Percentiles rank a stretch among this genome's conserved stretches.
phyloP scores from a whole-genome alignment of 2,888 invertebrate species.

The Formica aserva region DNA sequence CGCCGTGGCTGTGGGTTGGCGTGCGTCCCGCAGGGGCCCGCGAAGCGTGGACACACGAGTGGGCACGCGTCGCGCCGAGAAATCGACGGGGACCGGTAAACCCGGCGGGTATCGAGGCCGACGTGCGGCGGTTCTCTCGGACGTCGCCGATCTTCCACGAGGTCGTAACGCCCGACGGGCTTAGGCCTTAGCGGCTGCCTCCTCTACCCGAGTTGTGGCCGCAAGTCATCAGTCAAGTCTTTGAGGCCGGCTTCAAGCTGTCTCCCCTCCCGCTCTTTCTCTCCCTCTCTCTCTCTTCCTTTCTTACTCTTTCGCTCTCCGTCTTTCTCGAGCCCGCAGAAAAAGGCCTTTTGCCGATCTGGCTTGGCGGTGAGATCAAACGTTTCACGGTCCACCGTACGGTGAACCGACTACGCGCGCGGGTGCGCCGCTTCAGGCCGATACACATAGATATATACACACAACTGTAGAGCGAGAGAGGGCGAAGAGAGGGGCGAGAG shows the following conservation, averaged over 20 bases:
- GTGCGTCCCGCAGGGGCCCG: slow-evolving; percentile 58
- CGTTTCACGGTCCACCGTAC: slow-evolving; percentile 73
- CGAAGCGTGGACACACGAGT: slow-evolving; percentile 79
- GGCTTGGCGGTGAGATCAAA: slow-evolving; percentile 82
- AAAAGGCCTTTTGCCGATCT: slow-evolving; percentile 82
- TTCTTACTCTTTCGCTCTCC: background rate
- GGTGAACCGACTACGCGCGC: slow-evolving; percentile 75
- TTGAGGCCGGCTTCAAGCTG: slow-evolving; percentile 78
- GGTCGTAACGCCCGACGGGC: slow-evolving; percentile 58
- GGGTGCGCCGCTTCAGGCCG: slow-evolving; percentile 61
- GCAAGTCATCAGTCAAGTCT: slow-evolving; percentile 83
- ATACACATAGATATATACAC: slow-evolving; percentile 70
- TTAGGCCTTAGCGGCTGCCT: slow-evolving; percentile 53
- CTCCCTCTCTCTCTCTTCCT: background rate
- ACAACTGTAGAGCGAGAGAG: slow-evolving; percentile 24
- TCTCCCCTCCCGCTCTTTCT: slow-evolving; percentile 39
- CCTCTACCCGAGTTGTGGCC: slow-evolving; percentile 65
- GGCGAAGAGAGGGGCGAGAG: slow-evolving; percentile 9
- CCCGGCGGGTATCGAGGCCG: slow-evolving; percentile 61
- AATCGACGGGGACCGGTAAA: slow-evolving; percentile 64
- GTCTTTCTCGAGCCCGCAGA: slow-evolving; percentile 71
- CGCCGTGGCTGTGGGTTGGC: slow-evolving; percentile 39
- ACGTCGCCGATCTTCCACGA: slow-evolving; percentile 59
- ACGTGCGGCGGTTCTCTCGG: slow-evolving; percentile 59
- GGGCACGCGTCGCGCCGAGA: slow-evolving; percentile 79